Percentiles rank a stretch among this genome's conserved stretches.
phyloP scores from a whole-genome alignment of 1,140 invertebrate species.

The Papilio machaon region DNA sequence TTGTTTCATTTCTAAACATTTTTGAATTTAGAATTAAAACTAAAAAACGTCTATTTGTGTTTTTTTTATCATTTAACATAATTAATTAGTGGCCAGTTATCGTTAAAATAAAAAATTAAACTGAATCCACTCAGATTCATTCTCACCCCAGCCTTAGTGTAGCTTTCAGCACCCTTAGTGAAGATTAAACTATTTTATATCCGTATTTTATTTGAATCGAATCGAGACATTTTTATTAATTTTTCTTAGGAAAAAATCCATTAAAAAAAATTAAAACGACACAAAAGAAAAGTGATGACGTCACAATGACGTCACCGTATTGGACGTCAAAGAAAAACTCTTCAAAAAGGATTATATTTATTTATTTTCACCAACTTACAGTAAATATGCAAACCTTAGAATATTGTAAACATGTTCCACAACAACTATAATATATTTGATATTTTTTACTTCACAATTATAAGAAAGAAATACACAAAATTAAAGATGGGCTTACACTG shows the following conservation, averaged over 20 bases:
- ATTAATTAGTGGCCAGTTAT: constrained; percentile 8
- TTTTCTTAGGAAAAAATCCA: too few species aligned
- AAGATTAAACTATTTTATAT: too few species aligned
- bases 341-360: neutral
- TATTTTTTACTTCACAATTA: constrained; percentile 17
- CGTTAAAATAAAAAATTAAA: too few species aligned
- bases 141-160: too few species aligned
- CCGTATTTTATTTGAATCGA: too few species aligned
- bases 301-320: too few species aligned
- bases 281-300: too few species aligned
- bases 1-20: constrained; percentile 69
- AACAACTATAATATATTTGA: constrained; percentile 16
- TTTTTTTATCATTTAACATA: constrained; percentile 40
- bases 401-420: constrained; percentile 7
- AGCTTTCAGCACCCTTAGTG: too few species aligned
- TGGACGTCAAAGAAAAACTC: neutral
- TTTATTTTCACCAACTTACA: constrained; percentile 36
- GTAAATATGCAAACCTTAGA: constrained; percentile 28
- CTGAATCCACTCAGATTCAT: too few species aligned
- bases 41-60: constrained; percentile 64
- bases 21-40: constrained; percentile 57
- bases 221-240: too few species aligned
- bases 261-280: too few species aligned
- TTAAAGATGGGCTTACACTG: neutral
- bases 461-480: constrained; percentile 17